These are phyloP conservation scores for Distichodus sexfasciatus DNA, from an alignment of 2,797 vertebrate species.

Conservation along the genomic window DNA sequence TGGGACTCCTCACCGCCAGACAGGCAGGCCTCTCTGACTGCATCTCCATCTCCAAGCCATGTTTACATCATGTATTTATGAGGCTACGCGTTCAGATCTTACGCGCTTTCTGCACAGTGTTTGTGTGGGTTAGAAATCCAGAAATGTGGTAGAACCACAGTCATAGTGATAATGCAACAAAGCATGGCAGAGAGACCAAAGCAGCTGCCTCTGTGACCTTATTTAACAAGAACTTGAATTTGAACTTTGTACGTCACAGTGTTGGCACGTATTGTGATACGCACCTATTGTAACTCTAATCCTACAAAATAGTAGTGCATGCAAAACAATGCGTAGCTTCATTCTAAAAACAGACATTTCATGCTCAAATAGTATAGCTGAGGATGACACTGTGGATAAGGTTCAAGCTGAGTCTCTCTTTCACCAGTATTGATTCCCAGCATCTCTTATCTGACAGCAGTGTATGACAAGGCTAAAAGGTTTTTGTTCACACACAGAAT, in stretches of 20 bases:
- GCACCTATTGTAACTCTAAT: too few relatives aligned
- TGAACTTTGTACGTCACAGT: conserved; percentile 4
- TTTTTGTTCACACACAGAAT: background rate
- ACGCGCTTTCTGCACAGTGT: conserved; percentile 59
- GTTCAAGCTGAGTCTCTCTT: background rate
- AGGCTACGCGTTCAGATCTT: conserved; percentile 59
- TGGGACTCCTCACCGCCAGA: conserved; percentile 59
- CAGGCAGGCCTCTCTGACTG: conserved; percentile 65
- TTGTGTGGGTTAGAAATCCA: background rate
- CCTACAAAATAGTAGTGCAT: too few relatives aligned
- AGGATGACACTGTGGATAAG: background rate
- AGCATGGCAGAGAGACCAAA: background rate
- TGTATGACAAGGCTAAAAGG: conserved; percentile 20
- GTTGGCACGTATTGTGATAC: too few relatives aligned
- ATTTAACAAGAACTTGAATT: background rate
- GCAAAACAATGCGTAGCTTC: too few relatives aligned
- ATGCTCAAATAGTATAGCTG: background rate
- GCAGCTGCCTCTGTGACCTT: background rate
- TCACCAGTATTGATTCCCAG: conserved; percentile 13
- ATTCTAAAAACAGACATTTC: background rate
- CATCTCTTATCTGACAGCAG: conserved; percentile 1
- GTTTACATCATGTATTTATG: conserved; percentile 70
- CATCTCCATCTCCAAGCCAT: conserved; percentile 74
- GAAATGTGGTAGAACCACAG: background rate
- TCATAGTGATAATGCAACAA: background rate